A percentile compares a stretch with the other conserved stretches of the same genome.
Conservation (phyloP, 92 coral and sea anemone species). For the Meandrina meandrites region DNA sequence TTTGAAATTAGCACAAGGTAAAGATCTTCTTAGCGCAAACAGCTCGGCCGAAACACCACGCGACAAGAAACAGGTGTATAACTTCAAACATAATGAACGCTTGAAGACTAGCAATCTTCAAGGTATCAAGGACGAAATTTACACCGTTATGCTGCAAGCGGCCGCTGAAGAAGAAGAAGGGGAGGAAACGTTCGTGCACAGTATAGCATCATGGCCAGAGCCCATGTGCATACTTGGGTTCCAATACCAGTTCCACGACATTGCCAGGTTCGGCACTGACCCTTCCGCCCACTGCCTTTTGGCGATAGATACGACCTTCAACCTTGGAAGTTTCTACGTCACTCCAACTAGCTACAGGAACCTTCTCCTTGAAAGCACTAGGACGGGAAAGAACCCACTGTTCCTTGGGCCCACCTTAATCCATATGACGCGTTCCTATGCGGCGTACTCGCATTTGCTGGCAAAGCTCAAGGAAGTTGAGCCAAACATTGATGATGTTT, state of each 20-base stretch:
- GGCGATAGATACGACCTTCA: slow-evolving; percentile 67
- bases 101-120: neutral
- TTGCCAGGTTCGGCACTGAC: slow-evolving; percentile 57
- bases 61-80: slow-evolving; percentile 39
- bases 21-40: slow-evolving; percentile 37
- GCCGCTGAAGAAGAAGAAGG: neutral
- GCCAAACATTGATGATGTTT: slow-evolving; percentile 53
- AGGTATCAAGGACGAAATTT: too few species aligned
- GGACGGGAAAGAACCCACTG: slow-evolving; percentile 43
- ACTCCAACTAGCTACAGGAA: slow-evolving; percentile 65
- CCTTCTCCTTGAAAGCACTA: slow-evolving; percentile 46
- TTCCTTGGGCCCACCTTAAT: slow-evolving; percentile 64
- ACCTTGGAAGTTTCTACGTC: slow-evolving; percentile 59
- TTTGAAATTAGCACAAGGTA: slow-evolving; percentile 5
- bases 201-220: slow-evolving; percentile 63
- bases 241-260: slow-evolving; percentile 62
- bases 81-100: slow-evolving; percentile 28
- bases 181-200: slow-evolving; percentile 49
- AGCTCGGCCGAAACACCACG: slow-evolving; percentile 36
- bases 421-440: slow-evolving; percentile 56
- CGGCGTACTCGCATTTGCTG: slow-evolving; percentile 58
- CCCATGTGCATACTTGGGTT: slow-evolving; percentile 67
- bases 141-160: too few species aligned
- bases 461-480: slow-evolving; percentile 65
- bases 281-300: slow-evolving; percentile 7